phyloP scores from a whole-genome alignment of 2,113 vertebrate species.

The Struthidea cinerea region DNA sequence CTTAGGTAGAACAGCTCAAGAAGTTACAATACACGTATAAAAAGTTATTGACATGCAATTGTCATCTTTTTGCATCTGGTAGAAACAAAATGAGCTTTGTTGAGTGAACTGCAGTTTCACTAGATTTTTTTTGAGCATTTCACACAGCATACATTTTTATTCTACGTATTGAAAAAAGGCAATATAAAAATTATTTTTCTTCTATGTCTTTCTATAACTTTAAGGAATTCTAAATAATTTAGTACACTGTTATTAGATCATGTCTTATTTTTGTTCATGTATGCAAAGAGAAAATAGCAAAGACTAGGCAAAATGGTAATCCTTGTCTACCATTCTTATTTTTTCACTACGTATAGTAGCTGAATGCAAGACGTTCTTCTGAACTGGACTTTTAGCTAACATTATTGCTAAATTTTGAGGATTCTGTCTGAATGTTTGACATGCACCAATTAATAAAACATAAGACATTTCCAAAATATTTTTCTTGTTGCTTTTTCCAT shows the following conservation, averaged over 20 bases:
- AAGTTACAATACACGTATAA: neutral
- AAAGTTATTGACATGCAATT: neutral
- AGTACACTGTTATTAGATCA: neutral
- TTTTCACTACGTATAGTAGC: neutral
- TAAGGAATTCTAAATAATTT: neutral
- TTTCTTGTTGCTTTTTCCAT: neutral
- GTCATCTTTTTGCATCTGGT: neutral
- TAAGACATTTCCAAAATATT: neutral
- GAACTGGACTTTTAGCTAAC: neutral
- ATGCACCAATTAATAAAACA: neutral
- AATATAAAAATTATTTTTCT: neutral
- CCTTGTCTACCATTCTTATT: neutral
- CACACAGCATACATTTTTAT: neutral
- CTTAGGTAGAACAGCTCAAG: neutral
- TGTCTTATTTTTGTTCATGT: neutral
- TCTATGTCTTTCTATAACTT: neutral
- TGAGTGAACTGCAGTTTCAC: neutral
- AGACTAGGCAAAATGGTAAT: neutral
- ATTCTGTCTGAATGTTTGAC: neutral
- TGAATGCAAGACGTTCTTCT: neutral
- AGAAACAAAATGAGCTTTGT: neutral
- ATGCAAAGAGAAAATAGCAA: neutral
- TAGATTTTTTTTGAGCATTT: neutral
- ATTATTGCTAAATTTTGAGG: neutral
- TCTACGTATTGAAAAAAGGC: neutral